Percentiles rank a stretch among this genome's conserved stretches.
These are phyloP conservation scores for Osmerus eperlanus DNA, from an alignment of 2,113 vertebrate species.

Conservation along the genomic window DNA sequence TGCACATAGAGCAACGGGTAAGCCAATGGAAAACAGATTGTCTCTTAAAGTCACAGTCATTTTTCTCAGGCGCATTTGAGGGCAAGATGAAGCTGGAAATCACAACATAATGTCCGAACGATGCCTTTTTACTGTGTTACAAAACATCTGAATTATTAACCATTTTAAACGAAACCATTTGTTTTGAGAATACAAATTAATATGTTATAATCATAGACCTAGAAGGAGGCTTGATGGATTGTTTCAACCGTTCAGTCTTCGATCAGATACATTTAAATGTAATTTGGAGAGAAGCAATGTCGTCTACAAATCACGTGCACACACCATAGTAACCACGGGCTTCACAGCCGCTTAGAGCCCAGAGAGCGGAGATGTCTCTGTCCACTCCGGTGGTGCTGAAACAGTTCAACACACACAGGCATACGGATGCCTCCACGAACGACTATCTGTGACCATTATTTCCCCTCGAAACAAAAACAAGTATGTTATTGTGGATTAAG, in stretches of 20 bases:
- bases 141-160: not conserved
- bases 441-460: too few species aligned
- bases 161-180: not conserved
- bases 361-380: not conserved
- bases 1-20: slow-evolving; percentile 41
- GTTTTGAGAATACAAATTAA: not conserved
- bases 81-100: not conserved
- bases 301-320: too few species aligned
- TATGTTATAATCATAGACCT: too few species aligned
- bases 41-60: slow-evolving; percentile 40
- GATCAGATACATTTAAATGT: too few species aligned
- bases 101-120: not conserved
- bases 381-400: slow-evolving; percentile 24
- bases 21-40: slow-evolving; percentile 58
- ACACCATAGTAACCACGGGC: too few species aligned
- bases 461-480: too few species aligned
- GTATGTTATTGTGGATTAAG: too few species aligned
- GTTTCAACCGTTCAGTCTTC: too few species aligned
- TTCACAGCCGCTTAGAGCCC: too few species aligned
- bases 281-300: too few species aligned
- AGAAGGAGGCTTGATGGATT: too few species aligned
- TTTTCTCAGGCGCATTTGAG: not conserved
- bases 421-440: too few species aligned
- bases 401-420: not conserved
- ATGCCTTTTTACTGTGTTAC: not conserved